phyloP scores from a whole-genome alignment of 2,888 invertebrate species.

The Pemphredon lugubris region DNA sequence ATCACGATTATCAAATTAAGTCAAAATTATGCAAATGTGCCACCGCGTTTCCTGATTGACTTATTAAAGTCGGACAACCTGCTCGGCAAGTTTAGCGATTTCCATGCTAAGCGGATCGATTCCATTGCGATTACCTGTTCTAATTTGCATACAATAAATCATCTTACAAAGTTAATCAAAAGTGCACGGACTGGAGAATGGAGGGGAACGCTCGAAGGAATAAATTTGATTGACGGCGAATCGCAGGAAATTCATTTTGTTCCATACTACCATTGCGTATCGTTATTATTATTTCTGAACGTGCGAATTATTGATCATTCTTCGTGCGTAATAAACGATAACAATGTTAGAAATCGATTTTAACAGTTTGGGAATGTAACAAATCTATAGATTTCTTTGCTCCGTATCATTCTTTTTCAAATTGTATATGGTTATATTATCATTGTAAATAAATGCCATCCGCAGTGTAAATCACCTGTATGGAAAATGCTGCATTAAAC shows the following conservation, averaged over 20 bases:
- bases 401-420: too few species aligned
- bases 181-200: background rate
- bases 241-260: background rate
- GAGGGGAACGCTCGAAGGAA: slow-evolving; percentile 8
- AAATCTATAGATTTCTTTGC: too few species aligned
- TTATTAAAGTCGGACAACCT: slow-evolving; percentile 29
- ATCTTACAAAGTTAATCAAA: slow-evolving; percentile 12
- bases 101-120: slow-evolving; percentile 12
- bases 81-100: slow-evolving; percentile 15
- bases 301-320: too few species aligned
- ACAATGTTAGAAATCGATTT: too few species aligned
- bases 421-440: too few species aligned
- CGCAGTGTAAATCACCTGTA: too few species aligned
- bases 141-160: slow-evolving; percentile 30
- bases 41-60: slow-evolving; percentile 4
- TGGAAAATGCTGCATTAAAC: too few species aligned
- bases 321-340: too few species aligned
- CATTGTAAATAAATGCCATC: too few species aligned
- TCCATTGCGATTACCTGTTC: slow-evolving; percentile 10
- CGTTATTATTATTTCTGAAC: too few species aligned
- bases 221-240: slow-evolving; percentile 12
- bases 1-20: slow-evolving; percentile 5
- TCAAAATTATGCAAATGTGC: slow-evolving; percentile 32
- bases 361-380: too few species aligned
- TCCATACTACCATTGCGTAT: too few species aligned